phyloP scores from a whole-genome alignment of 2,113 vertebrate species.

The Dunckerocampus dactyliophorus region DNA sequence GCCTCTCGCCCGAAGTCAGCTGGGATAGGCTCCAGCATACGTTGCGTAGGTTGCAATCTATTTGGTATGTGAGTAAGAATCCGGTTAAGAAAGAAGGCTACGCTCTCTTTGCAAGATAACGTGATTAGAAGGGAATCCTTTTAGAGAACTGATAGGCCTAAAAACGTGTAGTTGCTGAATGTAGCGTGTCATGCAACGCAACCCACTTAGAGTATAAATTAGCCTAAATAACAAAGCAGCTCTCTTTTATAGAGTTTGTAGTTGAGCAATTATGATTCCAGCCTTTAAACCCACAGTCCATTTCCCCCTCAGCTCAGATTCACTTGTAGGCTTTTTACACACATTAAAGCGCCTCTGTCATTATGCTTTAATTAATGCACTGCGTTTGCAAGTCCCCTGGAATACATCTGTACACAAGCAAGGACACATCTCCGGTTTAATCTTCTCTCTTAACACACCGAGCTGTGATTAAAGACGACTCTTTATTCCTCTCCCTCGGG shows the following conservation, averaged over 20 bases:
- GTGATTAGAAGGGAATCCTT: too few species aligned
- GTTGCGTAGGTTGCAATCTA: background rate
- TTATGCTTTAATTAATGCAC: slow-evolving; percentile 3
- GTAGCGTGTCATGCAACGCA: background rate
- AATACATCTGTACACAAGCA: background rate
- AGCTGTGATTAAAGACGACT: slow-evolving; percentile 1
- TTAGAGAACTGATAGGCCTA: background rate
- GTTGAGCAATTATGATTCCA: background rate
- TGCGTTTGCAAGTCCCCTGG: background rate
- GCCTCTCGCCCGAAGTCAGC: too few species aligned
- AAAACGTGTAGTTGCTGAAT: background rate
- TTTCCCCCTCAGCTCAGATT: slow-evolving; percentile 5
- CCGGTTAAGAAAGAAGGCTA: too few species aligned
- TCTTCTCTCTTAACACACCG: background rate
- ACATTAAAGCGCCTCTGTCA: background rate
- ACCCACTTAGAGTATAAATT: background rate
- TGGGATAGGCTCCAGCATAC: too few species aligned
- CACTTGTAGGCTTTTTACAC: background rate
- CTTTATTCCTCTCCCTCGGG: slow-evolving; percentile 6
- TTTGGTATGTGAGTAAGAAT: background rate
- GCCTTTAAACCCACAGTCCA: background rate
- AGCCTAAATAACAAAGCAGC: background rate
- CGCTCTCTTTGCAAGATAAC: too few species aligned
- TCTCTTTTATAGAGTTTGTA: background rate
- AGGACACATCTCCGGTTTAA: slow-evolving; percentile 5